phyloP scores from a whole-genome alignment of 2,888 invertebrate genomes.

The Acleris laterana region DNA sequence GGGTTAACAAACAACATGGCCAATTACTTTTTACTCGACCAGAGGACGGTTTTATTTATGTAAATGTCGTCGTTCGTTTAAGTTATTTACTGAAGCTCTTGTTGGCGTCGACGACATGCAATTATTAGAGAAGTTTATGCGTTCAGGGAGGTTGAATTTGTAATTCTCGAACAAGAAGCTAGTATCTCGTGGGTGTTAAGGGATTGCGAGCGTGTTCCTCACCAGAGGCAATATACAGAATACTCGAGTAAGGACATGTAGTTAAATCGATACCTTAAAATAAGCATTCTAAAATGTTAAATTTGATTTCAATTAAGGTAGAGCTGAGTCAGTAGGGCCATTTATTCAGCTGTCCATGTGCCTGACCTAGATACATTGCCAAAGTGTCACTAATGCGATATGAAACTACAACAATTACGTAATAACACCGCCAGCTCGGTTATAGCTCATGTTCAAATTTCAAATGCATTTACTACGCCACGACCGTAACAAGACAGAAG shows the following conservation, averaged over 20 bases:
- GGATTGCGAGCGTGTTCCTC: slow-evolving; percentile 2
- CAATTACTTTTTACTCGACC: slow-evolving; percentile 31
- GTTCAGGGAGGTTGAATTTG: slow-evolving; percentile 21
- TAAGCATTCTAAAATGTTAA: slow-evolving; percentile 15
- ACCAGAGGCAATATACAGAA: slow-evolving; percentile 7
- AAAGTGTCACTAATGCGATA: slow-evolving; percentile 56
- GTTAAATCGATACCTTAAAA: neutral
- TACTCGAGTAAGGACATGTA: neutral
- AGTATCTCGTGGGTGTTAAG: slow-evolving; percentile 15
- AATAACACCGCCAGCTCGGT: slow-evolving; percentile 12
- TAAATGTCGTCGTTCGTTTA: slow-evolving; percentile 19
- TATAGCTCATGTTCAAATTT: slow-evolving; percentile 18
- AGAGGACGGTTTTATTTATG: slow-evolving; percentile 21
- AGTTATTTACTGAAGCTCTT: slow-evolving; percentile 23
- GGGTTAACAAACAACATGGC: slow-evolving; percentile 26
- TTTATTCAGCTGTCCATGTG: slow-evolving; percentile 73
- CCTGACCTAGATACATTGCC: slow-evolving; percentile 75
- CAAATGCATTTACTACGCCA: neutral
- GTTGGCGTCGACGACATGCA: slow-evolving; percentile 25
- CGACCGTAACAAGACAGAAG: neutral
- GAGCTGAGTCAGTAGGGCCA: slow-evolving; percentile 50
- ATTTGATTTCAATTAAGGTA: slow-evolving; percentile 15
- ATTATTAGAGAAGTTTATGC: slow-evolving; percentile 31
- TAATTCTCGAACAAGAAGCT: slow-evolving; percentile 25
- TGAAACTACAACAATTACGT: slow-evolving; percentile 31